Evolutionary conservation across 2,888 invertebrate genomes (phyloP), one percentile per base, ranked within the genome.

Genomic region (Liposcelis brunnea): DNA sequence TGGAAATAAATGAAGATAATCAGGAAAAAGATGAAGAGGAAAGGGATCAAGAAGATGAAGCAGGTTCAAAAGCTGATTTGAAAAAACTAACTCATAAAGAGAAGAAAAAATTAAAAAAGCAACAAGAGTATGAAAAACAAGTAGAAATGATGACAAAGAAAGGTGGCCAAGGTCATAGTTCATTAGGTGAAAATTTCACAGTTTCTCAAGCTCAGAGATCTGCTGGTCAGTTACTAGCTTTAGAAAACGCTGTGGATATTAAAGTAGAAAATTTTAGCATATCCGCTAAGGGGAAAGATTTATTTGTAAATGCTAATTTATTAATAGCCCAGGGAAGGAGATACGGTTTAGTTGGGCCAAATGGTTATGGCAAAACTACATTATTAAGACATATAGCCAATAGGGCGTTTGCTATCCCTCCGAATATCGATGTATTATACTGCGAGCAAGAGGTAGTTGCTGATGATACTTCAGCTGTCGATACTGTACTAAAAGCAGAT

Each of bases 391-490:
- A 99, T 60, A 77, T 98, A 52, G 86, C 90, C 0, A 79, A 81
- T 46, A 72, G 90, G 52, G 86, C 85, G 6, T 84, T 98, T 57
- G 81, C 83, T 43, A 89, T 99, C 56, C 98, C 98, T 1, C 85
- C 91, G 0, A 89, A 85, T 56, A 98, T 98, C 53, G 98, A 86
- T 61, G 87, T 97, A 47, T 67, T 98, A 47, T 80, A 94, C 56
- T 99, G 98, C 61, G 98, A 98, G 67, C 98, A 87, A 72, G 97
- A 97, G 71, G 95, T 98, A 19, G 79, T 89, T 0, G 94, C 95
- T 4, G 95, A 94, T 58, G 85, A 91, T 53, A 79, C 81, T 45
- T 80, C 86, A 8, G 95, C 98, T 1, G 90, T 98, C 1, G 82
- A 91, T 49, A 86, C 91, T 0, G 85, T 98, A 10, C 66, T 98